Evolutionary conservation across 2,113 vertebrate species (phyloP).

Genomic region (Todiramphus chloris): DNA sequence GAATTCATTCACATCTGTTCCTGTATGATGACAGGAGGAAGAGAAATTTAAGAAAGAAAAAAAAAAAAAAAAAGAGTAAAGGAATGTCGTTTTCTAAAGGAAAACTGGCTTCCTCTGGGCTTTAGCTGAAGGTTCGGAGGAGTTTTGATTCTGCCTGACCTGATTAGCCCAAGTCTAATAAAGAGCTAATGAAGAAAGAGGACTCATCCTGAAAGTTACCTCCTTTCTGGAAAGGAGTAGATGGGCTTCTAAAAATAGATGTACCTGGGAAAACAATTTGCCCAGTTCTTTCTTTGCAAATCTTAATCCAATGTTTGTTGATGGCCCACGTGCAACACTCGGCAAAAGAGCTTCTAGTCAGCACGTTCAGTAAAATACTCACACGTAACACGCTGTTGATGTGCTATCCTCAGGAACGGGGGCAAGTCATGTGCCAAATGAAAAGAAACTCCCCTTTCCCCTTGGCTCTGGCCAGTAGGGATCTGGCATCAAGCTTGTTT

Average conservation of each 20-base stretch:
- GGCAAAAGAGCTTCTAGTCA: background rate
- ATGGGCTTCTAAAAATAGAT: background rate
- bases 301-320: too few species aligned
- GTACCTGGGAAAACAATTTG: background rate
- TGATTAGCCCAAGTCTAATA: background rate
- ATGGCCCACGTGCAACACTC: background rate
- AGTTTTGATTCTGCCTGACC: background rate
- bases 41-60: background rate
- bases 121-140: background rate
- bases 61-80: background rate
- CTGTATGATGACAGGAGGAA: background rate
- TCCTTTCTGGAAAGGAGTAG: background rate
- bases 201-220: background rate
- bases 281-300: background rate
- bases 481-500: background rate
- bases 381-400: rapidly evolving
- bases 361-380: background rate
- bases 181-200: background rate
- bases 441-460: background rate
- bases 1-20: conserved; percentile 54
- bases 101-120: background rate
- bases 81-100: background rate
- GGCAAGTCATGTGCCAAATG: background rate
- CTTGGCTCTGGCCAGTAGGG: background rate
- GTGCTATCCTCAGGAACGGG: background rate